Evolutionary conservation across 2,888 invertebrate genomes (phyloP).

Genomic region (Serrognathus titanus): DNA sequence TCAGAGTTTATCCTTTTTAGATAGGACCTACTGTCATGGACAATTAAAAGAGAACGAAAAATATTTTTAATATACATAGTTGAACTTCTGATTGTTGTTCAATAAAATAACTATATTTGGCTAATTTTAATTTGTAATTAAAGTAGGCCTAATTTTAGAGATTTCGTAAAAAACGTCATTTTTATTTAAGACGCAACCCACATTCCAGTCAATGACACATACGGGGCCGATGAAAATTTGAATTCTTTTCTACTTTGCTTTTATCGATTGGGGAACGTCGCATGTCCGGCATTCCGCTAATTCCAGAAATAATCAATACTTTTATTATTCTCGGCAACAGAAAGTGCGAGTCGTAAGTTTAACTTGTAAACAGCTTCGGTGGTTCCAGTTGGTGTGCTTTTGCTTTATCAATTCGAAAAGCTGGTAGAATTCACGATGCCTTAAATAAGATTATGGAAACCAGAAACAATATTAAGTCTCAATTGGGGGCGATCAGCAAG

Average conservation of each 20-base stretch:
- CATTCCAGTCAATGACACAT: slow-evolving; percentile 11
- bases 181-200: not conserved
- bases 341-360: not conserved
- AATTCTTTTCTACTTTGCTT: slow-evolving; percentile 14
- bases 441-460: not conserved
- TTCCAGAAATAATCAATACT: slow-evolving; percentile 42
- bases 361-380: not conserved
- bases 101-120: no score
- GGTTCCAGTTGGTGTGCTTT: not conserved
- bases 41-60: no score
- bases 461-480: slow-evolving; percentile 10
- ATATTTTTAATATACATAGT: no score
- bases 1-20: no score
- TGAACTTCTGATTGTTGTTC: no score
- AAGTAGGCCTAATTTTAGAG: no score
- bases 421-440: not conserved
- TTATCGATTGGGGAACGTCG: slow-evolving; percentile 27
- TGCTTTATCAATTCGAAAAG: not conserved
- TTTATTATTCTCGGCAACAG: slow-evolving; percentile 25
- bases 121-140: no score
- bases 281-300: slow-evolving; percentile 32
- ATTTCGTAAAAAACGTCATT: no score
- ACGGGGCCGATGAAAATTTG: slow-evolving; percentile 1
- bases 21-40: no score
- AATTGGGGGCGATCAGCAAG: slow-evolving; percentile 14